These are phyloP conservation scores for Pleuronectes platessa DNA, from an alignment of 2,113 vertebrate species.

Conservation along the genomic window DNA sequence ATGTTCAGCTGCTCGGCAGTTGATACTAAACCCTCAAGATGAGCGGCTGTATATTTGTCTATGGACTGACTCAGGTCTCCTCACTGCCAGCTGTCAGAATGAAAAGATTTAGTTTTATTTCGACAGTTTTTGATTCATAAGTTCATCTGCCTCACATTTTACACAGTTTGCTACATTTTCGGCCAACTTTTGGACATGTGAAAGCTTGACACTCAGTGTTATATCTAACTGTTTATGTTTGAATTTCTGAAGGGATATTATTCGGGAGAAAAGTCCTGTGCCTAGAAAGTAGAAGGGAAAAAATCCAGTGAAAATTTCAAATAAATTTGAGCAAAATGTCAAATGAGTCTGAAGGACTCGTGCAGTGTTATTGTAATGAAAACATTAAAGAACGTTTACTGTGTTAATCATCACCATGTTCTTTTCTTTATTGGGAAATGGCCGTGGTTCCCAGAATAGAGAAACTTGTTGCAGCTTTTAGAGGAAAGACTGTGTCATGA, in stretches of 20 bases:
- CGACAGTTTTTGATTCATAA: not conserved
- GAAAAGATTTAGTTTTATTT: too few relatives aligned
- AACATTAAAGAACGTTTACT: slow-evolving; percentile 9
- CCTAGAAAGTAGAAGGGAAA: not conserved
- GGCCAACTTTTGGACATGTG: not conserved
- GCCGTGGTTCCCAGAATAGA: slow-evolving; percentile 9
- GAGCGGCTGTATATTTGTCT: slow-evolving; percentile 21
- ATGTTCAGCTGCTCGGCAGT: too few relatives aligned
- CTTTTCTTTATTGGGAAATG: slow-evolving; percentile 12
- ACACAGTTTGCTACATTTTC: slow-evolving; percentile 17
- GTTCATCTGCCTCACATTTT: not conserved
- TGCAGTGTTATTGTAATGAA: not conserved
- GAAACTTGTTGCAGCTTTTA: slow-evolving; percentile 29
- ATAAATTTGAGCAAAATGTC: slow-evolving; percentile 24
- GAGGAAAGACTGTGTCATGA: slow-evolving; percentile 36
- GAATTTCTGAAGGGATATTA: not conserved
- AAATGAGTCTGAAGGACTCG: slow-evolving; percentile 2
- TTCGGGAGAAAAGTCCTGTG: not conserved
- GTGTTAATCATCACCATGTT: not conserved
- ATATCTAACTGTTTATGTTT: not conserved
- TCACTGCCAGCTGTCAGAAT: too few relatives aligned
- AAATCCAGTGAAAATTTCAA: slow-evolving; percentile 13
- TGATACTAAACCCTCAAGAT: slow-evolving; percentile 3
- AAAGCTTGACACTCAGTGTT: not conserved
- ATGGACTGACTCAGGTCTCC: slow-evolving; percentile 4